Evolutionary conservation across 2,888 invertebrate species (phyloP).

Genomic region (Phlogophora meticulosa): DNA sequence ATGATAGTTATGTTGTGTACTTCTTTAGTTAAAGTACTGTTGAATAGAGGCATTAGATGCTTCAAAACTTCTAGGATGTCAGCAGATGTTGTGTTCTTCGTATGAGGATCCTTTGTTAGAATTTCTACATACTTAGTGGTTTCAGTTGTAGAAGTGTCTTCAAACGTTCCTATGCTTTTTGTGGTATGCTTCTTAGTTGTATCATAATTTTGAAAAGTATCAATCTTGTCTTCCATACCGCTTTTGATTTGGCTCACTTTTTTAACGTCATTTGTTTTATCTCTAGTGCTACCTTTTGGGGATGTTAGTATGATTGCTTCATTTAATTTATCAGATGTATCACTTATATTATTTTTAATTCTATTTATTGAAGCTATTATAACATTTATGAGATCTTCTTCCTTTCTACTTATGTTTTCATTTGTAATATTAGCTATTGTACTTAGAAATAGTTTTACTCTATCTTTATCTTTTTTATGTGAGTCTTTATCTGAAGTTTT

Average conservation of each 20-base stretch:
- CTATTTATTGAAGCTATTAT: conserved; percentile 87
- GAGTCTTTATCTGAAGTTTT: conserved; percentile 71
- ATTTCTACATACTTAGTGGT: conserved; percentile 83
- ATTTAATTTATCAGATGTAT: conserved; percentile 76
- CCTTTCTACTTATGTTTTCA: conserved; percentile 74
- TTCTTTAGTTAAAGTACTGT: conserved; percentile 83
- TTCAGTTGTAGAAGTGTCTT: conserved; percentile 69
- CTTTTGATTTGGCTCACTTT: conserved; percentile 78
- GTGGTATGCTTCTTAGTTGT: conserved; percentile 51
- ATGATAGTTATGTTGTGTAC: conserved; percentile 87
- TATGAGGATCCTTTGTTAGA: conserved; percentile 85
- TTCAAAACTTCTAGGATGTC: conserved; percentile 86
- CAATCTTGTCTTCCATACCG: conserved; percentile 81
- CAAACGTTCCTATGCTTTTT: conserved; percentile 50
- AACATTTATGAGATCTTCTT: conserved; percentile 83
- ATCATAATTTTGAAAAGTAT: conserved; percentile 57
- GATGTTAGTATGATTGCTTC: conserved; percentile 84
- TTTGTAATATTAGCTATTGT: conserved; percentile 90
- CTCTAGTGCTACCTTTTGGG: conserved; percentile 65
- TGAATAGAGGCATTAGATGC: conserved; percentile 87
- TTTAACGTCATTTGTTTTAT: conserved; percentile 56
- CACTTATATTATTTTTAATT: conserved; percentile 83
- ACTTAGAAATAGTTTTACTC: conserved; percentile 90
- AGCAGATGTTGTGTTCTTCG: conserved; percentile 77
- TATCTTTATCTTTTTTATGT: conserved; percentile 80